These are phyloP conservation scores for Paramormyrops kingsleyae DNA, from an alignment of 2,113 vertebrate species.

Conservation along the genomic window DNA sequence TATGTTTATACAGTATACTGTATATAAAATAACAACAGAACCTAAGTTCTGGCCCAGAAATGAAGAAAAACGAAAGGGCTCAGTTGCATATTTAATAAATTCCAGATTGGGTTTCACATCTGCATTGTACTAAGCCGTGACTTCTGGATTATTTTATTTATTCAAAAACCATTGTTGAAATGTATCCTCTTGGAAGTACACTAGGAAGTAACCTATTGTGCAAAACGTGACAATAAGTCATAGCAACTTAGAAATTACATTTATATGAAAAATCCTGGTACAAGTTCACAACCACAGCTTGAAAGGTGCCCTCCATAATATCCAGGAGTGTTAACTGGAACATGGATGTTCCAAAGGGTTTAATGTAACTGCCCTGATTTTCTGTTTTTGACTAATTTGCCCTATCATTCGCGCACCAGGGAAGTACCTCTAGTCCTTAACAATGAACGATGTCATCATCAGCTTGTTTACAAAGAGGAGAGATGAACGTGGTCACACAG, in stretches of 20 bases:
- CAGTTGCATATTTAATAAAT: slow-evolving; percentile 58
- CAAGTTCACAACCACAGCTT: neutral
- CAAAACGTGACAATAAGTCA: neutral
- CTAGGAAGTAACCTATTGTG: slow-evolving; percentile 57
- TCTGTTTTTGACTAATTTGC: slow-evolving; percentile 20
- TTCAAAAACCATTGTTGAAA: slow-evolving; percentile 54
- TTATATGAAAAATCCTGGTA: neutral
- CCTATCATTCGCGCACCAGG: slow-evolving; percentile 15
- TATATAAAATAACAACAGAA: neutral
- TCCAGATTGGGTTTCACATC: slow-evolving; percentile 61
- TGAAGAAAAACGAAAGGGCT: slow-evolving; percentile 59
- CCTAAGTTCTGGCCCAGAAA: neutral
- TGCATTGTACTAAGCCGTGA: slow-evolving; percentile 59
- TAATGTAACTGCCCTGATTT: slow-evolving; percentile 24
- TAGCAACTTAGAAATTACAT: neutral
- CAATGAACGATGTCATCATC: slow-evolving; percentile 10
- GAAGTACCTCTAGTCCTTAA: slow-evolving; percentile 4
- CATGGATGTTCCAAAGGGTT: slow-evolving; percentile 1
- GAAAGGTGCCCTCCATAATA: neutral
- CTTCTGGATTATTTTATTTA: slow-evolving; percentile 56
- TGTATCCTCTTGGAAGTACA: slow-evolving; percentile 60
- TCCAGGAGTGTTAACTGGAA: neutral
- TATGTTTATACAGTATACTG: neutral
- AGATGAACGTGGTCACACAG: neutral
- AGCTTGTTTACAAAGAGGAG: neutral